Evolutionary conservation across 1,140 invertebrate species (phyloP).

Genomic region (Philotrypesis tridentata): DNA sequence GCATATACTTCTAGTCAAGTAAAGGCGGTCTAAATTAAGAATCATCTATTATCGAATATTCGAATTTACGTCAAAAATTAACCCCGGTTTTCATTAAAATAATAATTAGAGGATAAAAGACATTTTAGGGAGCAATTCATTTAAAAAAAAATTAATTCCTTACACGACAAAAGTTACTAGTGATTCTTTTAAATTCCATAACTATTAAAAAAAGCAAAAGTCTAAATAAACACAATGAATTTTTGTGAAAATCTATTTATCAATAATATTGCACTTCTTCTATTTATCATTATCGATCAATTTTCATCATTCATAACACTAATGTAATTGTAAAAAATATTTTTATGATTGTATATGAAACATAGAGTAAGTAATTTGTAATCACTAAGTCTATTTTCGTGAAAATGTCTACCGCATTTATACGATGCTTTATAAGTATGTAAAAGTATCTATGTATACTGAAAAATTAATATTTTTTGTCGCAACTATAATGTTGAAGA

Average conservation of each 20-base stretch:
- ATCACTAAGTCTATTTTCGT: not conserved
- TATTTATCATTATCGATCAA: too few species aligned
- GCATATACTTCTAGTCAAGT: not conserved
- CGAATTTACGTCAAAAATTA: not conserved
- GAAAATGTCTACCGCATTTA: not conserved
- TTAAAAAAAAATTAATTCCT: too few species aligned
- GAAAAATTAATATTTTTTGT: not conserved
- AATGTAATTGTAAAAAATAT: too few species aligned
- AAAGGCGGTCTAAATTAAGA: not conserved
- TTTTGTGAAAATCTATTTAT: too few species aligned
- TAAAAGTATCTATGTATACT: not conserved
- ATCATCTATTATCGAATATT: not conserved
- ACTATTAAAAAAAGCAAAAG: too few species aligned
- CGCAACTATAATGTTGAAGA: not conserved
- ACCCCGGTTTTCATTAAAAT: not conserved
- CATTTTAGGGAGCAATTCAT: too few species aligned
- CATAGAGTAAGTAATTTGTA: not conserved
- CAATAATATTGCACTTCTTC: too few species aligned
- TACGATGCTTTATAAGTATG: not conserved
- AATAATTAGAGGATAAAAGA: too few species aligned
- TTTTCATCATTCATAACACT: not conserved
- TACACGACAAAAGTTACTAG: too few species aligned
- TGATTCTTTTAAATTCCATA: too few species aligned
- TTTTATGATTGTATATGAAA: too few species aligned
- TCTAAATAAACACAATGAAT: too few species aligned